These are phyloP conservation scores for Cydia strobilella DNA, from an alignment of 1,140 invertebrate species.

Conservation along the genomic window DNA sequence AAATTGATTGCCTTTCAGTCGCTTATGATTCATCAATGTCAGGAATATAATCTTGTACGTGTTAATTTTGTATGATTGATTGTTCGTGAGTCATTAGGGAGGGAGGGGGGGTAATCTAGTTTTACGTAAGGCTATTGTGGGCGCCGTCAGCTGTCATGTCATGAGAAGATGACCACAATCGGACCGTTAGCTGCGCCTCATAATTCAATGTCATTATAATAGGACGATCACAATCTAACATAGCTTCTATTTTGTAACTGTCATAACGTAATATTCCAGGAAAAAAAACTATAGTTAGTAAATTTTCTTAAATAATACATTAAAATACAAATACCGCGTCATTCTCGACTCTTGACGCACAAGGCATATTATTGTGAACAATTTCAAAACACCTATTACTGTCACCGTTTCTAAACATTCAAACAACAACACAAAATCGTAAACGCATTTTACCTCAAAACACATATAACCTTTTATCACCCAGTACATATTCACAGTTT, in stretches of 20 bases:
- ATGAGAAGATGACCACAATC: slow-evolving; percentile 47
- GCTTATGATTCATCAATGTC: slow-evolving; percentile 78
- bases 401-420: not conserved
- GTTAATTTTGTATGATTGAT: slow-evolving; percentile 79
- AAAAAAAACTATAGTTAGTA: not conserved
- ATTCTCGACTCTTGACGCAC: not conserved
- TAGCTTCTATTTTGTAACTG: not conserved
- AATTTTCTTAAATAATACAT: not conserved
- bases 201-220: slow-evolving; percentile 2
- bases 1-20: slow-evolving; percentile 76
- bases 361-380: not conserved
- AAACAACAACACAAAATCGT: not conserved
- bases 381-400: slow-evolving; percentile 9
- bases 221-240: not conserved
- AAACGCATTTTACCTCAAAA: slow-evolving; percentile 9
- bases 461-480: not conserved
- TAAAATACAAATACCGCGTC: not conserved
- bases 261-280: not conserved
- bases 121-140: slow-evolving; percentile 71
- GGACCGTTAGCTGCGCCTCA: slow-evolving; percentile 10
- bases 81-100: slow-evolving; percentile 66
- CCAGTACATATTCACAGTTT: slow-evolving; percentile 35
- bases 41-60: slow-evolving; percentile 71
- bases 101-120: slow-evolving; percentile 65
- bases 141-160: slow-evolving; percentile 53